Conservation (phyloP, 2,797 vertebrate species). For the Lithobates sylvaticus region DNA sequence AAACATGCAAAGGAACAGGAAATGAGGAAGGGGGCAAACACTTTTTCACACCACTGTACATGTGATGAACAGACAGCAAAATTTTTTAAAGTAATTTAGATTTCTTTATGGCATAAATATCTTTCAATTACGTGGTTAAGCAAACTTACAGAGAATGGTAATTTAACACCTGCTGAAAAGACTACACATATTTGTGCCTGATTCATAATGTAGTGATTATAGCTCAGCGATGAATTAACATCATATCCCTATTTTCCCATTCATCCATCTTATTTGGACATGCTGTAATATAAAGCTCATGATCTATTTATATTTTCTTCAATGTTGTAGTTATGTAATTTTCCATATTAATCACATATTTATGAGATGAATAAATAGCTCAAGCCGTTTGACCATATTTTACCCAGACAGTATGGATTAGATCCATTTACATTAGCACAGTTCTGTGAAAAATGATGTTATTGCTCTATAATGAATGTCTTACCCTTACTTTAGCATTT, state of each 20-base stretch:
- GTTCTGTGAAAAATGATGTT: conserved; percentile 18
- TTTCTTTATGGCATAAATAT: conserved; percentile 49
- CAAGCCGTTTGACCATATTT: conserved; percentile 16
- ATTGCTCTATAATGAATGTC: conserved; percentile 46
- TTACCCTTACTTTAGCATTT: conserved; percentile 45
- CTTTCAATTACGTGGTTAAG: conserved; percentile 41
- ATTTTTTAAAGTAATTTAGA: conserved; percentile 37
- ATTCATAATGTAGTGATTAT: conserved; percentile 32
- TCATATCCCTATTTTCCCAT: conserved; percentile 1
- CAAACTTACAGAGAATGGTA: conserved; percentile 40
- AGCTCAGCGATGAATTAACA: neutral
- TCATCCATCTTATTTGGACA: conserved; percentile 14
- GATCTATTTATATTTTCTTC: conserved; percentile 43
- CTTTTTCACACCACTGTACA: too few relatives aligned
- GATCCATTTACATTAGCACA: conserved; percentile 17
- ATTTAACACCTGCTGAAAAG: conserved; percentile 56
- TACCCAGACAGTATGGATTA: neutral
- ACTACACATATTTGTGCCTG: conserved; percentile 14
- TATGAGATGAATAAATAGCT: conserved; percentile 27
- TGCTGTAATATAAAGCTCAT: conserved; percentile 39
- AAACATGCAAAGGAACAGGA: too few relatives aligned
- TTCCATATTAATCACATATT: conserved; percentile 39
- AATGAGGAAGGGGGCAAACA: too few relatives aligned
- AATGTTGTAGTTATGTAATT: neutral
- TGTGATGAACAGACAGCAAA: conserved; percentile 16